Percentiles rank a stretch among this genome's conserved stretches.
These are phyloP conservation scores for Notarius lentiginosus DNA, from an alignment of 2,113 vertebrate genomes.

Conservation along the genomic window DNA sequence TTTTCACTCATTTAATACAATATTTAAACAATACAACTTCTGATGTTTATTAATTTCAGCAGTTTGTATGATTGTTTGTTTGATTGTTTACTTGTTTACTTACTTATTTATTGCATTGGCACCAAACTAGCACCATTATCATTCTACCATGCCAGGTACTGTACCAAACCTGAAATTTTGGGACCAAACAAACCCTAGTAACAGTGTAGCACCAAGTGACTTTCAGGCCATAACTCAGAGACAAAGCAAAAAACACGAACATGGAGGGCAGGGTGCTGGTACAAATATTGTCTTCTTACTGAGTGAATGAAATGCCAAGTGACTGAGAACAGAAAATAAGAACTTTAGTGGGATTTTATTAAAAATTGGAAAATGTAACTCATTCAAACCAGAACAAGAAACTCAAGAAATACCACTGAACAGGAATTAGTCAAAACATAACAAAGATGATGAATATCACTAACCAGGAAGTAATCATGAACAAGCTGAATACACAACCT, in stretches of 20 bases:
- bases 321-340: neutral
- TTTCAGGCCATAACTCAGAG: neutral
- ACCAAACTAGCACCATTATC: no score
- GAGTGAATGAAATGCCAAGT: neutral
- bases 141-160: no score
- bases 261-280: neutral
- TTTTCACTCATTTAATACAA: no score
- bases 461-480: neutral
- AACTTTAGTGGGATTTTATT: neutral
- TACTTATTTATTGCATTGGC: no score
- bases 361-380: neutral
- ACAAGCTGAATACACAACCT: neutral
- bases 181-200: no score
- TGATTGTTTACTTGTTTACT: no score
- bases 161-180: no score
- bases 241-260: neutral
- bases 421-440: neutral
- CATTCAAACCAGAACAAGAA: neutral
- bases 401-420: neutral
- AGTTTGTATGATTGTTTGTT: no score
- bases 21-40: no score
- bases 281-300: neutral
- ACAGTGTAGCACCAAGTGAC: neutral
- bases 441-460: neutral
- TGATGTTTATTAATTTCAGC: no score